Conservation (phyloP, 2,797 vertebrate genomes). For the Triplophysa yarkandensis region DNA sequence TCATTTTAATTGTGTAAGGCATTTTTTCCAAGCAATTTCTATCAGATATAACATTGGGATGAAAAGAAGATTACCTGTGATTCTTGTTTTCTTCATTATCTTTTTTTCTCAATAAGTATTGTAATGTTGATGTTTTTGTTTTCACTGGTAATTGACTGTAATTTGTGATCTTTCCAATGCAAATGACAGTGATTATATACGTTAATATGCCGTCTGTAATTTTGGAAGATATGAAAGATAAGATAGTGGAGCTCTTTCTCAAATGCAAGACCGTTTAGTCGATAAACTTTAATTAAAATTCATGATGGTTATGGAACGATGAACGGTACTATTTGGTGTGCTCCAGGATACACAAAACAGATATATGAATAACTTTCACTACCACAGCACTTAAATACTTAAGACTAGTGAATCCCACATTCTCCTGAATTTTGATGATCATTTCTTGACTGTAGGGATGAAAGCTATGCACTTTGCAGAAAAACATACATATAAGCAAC, state of each 20-base stretch:
- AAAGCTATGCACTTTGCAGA: conserved; percentile 60
- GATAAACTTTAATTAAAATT: no score
- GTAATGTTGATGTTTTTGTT: conserved; percentile 48
- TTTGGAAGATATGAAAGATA: no score
- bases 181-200: neutral
- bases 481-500: conserved; percentile 39
- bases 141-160: conserved; percentile 56
- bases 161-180: conserved; percentile 49
- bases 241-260: neutral
- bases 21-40: neutral
- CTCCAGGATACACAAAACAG: neutral
- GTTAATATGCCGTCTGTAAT: conserved; percentile 54
- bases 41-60: conserved; percentile 13
- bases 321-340: neutral
- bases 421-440: conserved; percentile 39
- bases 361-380: conserved; percentile 33
- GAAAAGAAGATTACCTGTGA: conserved; percentile 22
- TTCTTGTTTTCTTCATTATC: conserved; percentile 52
- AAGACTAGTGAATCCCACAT: conserved; percentile 29
- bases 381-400: conserved; percentile 56
- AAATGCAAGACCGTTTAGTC: neutral
- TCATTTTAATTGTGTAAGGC: conserved; percentile 35
- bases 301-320: neutral
- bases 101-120: conserved; percentile 43
- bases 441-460: conserved; percentile 44